These are phyloP conservation scores for Watsonalla cultraria DNA, from an alignment of 2,888 invertebrate genomes.

Conservation along the genomic window DNA sequence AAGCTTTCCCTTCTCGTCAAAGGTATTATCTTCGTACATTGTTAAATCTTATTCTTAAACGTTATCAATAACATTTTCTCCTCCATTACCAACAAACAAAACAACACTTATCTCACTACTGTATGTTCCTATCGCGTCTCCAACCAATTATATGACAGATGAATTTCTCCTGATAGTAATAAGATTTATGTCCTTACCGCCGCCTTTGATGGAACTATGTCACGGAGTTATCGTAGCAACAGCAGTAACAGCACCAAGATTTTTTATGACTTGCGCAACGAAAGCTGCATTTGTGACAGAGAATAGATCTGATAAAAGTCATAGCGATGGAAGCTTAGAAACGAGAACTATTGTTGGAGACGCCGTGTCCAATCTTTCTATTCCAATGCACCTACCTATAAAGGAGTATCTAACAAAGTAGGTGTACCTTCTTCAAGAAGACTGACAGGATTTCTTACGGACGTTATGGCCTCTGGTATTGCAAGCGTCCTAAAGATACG, in stretches of 20 bases:
- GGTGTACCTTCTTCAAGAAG: too few relatives aligned
- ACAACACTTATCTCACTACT: conserved; percentile 20
- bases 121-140: conserved; percentile 17
- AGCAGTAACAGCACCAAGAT: conserved; percentile 29
- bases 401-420: too few relatives aligned
- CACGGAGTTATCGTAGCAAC: conserved; percentile 45
- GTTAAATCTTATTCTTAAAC: neutral
- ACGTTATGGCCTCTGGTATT: too few relatives aligned
- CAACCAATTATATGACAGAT: conserved; percentile 34
- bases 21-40: too few relatives aligned
- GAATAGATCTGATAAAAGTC: conserved; percentile 50
- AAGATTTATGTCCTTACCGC: conserved; percentile 51
- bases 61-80: conserved; percentile 1
- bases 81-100: conserved; percentile 14
- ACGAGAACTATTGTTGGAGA: too few relatives aligned
- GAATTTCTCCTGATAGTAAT: conserved; percentile 38
- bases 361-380: too few relatives aligned
- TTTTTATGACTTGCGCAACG: conserved; percentile 34
- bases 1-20: too few relatives aligned
- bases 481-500: too few relatives aligned
- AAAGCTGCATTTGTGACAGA: conserved; percentile 47
- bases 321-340: conserved; percentile 11
- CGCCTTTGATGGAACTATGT: conserved; percentile 54
- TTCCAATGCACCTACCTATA: too few relatives aligned
- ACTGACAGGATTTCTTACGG: too few relatives aligned